Conservation (phyloP, 2,113 vertebrate species). For the Xenus cinereus region DNA sequence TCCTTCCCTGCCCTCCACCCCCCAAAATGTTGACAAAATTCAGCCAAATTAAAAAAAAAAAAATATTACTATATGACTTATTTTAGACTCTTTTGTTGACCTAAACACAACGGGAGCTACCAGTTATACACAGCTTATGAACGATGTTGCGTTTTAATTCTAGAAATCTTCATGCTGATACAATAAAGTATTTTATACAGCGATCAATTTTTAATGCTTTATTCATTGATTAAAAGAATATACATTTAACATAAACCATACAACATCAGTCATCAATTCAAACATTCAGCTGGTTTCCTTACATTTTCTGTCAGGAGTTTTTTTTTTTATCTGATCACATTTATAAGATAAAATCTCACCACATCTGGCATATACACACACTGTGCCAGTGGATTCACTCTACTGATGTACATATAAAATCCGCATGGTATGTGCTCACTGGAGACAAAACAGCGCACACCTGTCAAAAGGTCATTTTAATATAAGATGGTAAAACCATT, state of each 20-base stretch:
- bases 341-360: conserved; percentile 89
- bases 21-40: conserved; percentile 18
- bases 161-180: conserved; percentile 68
- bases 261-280: conserved; percentile 93
- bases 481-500: conserved; percentile 98
- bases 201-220: conserved; percentile 89
- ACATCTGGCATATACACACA: conserved; percentile 88
- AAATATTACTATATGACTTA: background rate
- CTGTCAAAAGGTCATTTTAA: conserved; percentile 93
- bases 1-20: background rate
- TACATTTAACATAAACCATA: conserved; percentile 97
- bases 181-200: conserved; percentile 76
- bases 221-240: conserved; percentile 99
- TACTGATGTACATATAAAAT: conserved; percentile 95
- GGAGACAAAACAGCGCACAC: conserved; percentile 92
- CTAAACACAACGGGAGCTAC: conserved; percentile 59
- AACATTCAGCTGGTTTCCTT: conserved; percentile 92
- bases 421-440: conserved; percentile 91
- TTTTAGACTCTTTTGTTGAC: conserved; percentile 42
- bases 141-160: conserved; percentile 42
- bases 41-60: conserved; percentile 8
- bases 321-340: conserved; percentile 82
- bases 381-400: conserved; percentile 84
- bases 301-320: conserved; percentile 86
- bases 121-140: conserved; percentile 47